These are phyloP conservation scores for Camponotus pennsylvanicus DNA, from an alignment of 1,140 invertebrate genomes.

Conservation along the genomic window DNA sequence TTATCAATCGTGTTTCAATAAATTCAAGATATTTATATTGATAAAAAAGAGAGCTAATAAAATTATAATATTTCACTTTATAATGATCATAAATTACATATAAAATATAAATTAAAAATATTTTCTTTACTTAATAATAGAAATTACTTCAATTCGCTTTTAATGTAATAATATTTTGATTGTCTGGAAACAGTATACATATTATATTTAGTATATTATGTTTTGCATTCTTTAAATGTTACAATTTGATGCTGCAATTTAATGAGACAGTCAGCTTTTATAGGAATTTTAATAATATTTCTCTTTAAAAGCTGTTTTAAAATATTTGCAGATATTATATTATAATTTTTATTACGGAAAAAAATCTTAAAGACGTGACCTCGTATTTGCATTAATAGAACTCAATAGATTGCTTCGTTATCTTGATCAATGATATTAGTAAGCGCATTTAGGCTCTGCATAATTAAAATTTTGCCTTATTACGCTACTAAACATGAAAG, in stretches of 20 bases:
- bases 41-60: background rate
- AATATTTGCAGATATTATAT: slow-evolving; percentile 15
- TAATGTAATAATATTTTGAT: slow-evolving; percentile 47
- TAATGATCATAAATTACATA: background rate
- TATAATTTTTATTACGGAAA: background rate
- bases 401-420: slow-evolving; percentile 21
- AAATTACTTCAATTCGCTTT: slow-evolving; percentile 25
- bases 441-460: background rate
- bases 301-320: slow-evolving; percentile 22
- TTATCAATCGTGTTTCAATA: background rate
- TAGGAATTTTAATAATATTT: slow-evolving; percentile 31
- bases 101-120: slow-evolving; percentile 4
- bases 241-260: slow-evolving; percentile 12
- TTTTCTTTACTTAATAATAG: slow-evolving; percentile 24
- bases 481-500: background rate
- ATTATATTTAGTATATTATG: slow-evolving; percentile 45
- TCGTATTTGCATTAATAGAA: background rate
- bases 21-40: background rate
- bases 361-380: background rate
- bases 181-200: slow-evolving; percentile 26
- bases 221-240: slow-evolving; percentile 21
- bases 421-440: background rate
- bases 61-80: background rate
- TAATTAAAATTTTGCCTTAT: background rate
- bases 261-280: slow-evolving; percentile 28